Base-by-base conservation (phyloP, 2,888 invertebrate species). In the Acanthococcus lagerstroemiae region DNA sequence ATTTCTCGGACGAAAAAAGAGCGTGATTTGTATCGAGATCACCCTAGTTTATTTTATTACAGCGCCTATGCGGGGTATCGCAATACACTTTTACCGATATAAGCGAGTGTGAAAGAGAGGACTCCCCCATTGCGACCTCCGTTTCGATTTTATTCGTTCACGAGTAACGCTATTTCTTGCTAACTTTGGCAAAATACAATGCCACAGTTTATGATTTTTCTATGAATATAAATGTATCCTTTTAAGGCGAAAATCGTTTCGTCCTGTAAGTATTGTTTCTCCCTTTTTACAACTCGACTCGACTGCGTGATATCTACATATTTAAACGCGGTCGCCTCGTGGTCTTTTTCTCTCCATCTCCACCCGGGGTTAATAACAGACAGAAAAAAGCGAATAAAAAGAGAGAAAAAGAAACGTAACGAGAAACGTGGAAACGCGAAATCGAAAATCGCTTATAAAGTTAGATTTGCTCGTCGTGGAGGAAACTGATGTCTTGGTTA, bases 211-310 rank as follows among this genome's bases (percentile, higher is more conserved):
- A 61, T 61, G 61, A 61, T 61, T 61, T 61, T 61, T 37, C 61
- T 61, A 61, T 61, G 61, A 61, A 61, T 61, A 61, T 61, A 61
- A 61, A 61, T 61, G 54, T 27, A n/a, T 61, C 52, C 3, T 52
- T 61, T 50, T 52, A 52, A 22, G 27, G 26, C 24, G 58, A 45
- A 58, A 52, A 58, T 58, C 58, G 58, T 58, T 58, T 58, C 48
- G 46, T 15, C 46, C 46, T n/a, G n/a, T n/a, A 19, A 45, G 19
- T 45, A 45, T 45, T 45, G 46, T 45, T 45, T 45, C 46, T 45
- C 46, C 17, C 4, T 17, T 45, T 45, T 45, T 45, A 45, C 19
- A 45, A 45, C 46, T n/a, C n/a, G n/a, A n/a, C n/a, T n/a, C n/a
- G n/a, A n/a, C n/a, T n/a, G n/a, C n/a, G n/a, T n/a, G n/a, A n/a